A percentile compares a stretch with the other conserved stretches of the same genome.
phyloP scores from a whole-genome alignment of 2,797 vertebrate species.

The Cyprinodon diabolis region DNA sequence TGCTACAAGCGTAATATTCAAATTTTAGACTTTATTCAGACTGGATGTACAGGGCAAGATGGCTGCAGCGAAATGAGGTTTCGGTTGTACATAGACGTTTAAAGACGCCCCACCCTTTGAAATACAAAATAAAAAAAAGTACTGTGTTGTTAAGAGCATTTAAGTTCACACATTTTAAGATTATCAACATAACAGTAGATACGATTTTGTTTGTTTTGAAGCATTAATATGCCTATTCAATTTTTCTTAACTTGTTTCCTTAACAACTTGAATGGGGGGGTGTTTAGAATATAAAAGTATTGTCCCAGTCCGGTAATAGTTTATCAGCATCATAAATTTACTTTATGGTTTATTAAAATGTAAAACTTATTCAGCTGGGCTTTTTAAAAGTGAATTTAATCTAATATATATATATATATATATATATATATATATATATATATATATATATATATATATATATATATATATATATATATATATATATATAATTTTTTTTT shows the following conservation, averaged over 20 bases:
- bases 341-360: neutral
- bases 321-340: neutral
- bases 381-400: too few species aligned
- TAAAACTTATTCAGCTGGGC: neutral
- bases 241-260: neutral
- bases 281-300: neutral
- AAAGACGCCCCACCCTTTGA: slow-evolving; percentile 67
- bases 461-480: too few species aligned
- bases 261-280: neutral
- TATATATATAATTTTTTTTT: too few species aligned
- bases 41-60: slow-evolving; percentile 65
- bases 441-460: too few species aligned
- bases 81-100: slow-evolving; percentile 56
- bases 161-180: neutral
- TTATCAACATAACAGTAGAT: neutral
- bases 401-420: too few species aligned
- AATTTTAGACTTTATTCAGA: slow-evolving; percentile 33
- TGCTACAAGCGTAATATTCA: slow-evolving; percentile 23
- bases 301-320: neutral
- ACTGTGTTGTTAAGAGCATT: slow-evolving; percentile 15
- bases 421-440: too few species aligned
- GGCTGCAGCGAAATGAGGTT: slow-evolving; percentile 69
- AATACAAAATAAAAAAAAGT: slow-evolving; percentile 22
- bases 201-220: neutral
- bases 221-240: neutral